Evolutionary conservation across 2,113 vertebrate species (phyloP).

Genomic region (Rhizomys pruinosus): DNA sequence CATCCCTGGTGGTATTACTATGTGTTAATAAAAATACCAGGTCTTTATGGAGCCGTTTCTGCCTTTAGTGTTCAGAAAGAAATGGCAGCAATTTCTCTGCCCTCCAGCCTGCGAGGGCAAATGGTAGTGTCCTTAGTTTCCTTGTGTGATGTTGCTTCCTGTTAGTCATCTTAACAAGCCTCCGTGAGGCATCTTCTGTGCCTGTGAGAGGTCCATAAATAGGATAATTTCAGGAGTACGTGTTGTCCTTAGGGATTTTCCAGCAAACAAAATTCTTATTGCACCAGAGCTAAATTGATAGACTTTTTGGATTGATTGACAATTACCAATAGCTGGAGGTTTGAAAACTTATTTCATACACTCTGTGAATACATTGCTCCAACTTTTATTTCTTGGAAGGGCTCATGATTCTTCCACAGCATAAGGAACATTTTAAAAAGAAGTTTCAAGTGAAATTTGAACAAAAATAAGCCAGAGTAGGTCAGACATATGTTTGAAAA

Average conservation of each 20-base stretch:
- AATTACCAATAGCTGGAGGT: conserved; percentile 76
- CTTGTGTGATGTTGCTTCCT: neutral
- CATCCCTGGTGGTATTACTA: neutral
- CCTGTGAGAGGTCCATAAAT: conserved; percentile 52
- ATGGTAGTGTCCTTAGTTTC: neutral
- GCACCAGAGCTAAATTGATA: conserved; percentile 73
- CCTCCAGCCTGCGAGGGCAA: neutral
- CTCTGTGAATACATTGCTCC: conserved; percentile 6
- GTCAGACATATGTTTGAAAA: conserved; percentile 43
- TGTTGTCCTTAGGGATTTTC: conserved; percentile 69
- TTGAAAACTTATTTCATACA: conserved; percentile 69
- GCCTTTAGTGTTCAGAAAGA: neutral
- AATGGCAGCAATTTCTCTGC: neutral
- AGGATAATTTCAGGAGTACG: conserved; percentile 61
- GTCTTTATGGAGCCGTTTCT: neutral
- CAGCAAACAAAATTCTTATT: conserved; percentile 61
- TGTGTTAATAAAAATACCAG: neutral
- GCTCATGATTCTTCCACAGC: conserved; percentile 42
- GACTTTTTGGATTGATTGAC: conserved; percentile 78
- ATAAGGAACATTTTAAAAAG: conserved; percentile 2
- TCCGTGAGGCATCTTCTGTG: neutral
- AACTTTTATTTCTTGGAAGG: conserved; percentile 49
- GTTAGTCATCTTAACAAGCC: conserved; percentile 40
- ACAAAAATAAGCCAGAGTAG: neutral
- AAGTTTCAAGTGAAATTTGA: conserved; percentile 49